Evolutionary conservation across 2,888 invertebrate species (phyloP).

Genomic region (Scaptomyza polygonia): DNA sequence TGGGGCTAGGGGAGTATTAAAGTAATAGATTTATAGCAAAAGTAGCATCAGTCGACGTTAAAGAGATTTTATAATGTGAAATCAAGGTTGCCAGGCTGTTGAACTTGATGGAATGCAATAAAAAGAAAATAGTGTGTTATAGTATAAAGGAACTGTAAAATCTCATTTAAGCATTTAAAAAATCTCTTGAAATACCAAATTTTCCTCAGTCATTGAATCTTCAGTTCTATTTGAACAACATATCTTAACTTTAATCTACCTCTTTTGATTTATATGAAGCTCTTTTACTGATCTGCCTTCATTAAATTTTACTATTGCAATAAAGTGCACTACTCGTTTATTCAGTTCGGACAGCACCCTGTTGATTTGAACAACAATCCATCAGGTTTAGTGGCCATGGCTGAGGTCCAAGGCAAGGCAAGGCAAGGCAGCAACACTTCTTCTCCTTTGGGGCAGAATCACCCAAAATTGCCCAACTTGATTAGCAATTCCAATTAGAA

Average conservation of each 20-base stretch:
- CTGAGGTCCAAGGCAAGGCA: background rate
- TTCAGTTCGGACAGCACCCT: background rate
- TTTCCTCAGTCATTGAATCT: too few species aligned
- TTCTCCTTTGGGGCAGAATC: slow-evolving; percentile 24
- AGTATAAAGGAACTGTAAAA: too few species aligned
- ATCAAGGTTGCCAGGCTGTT: background rate
- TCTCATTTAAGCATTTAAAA: too few species aligned
- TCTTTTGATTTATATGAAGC: background rate
- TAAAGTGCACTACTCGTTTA: background rate
- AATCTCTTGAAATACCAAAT: too few species aligned
- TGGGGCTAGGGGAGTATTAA: background rate
- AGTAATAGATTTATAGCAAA: background rate
- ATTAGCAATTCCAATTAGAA: slow-evolving; percentile 81
- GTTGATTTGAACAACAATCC: slow-evolving; percentile 26
- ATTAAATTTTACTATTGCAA: slow-evolving; percentile 3
- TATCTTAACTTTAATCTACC: too few species aligned
- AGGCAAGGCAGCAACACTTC: slow-evolving; percentile 23
- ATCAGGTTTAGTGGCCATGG: slow-evolving; percentile 28
- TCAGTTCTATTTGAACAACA: too few species aligned
- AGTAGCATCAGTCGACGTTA: background rate
- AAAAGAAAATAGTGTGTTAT: too few species aligned
- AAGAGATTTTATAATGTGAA: background rate
- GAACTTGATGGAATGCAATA: background rate
- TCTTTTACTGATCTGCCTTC: background rate
- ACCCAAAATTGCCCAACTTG: slow-evolving; percentile 71